phyloP scores from a whole-genome alignment of 2,888 invertebrate species.

The Chouioia cunea region DNA sequence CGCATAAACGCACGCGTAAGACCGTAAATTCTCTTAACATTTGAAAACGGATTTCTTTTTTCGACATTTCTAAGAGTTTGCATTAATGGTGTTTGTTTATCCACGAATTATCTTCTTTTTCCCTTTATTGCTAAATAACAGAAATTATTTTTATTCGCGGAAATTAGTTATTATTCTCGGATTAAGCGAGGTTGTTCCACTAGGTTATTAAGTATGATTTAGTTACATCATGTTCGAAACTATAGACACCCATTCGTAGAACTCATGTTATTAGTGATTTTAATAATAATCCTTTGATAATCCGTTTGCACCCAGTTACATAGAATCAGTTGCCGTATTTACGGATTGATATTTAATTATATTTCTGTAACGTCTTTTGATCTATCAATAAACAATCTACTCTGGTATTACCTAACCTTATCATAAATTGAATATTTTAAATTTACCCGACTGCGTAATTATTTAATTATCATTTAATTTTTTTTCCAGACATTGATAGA shows the following conservation, averaged over 20 bases:
- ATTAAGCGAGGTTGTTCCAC: not conserved
- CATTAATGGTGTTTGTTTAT: slow-evolving; percentile 3
- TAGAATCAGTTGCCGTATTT: not conserved
- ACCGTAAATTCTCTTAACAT: slow-evolving; percentile 37
- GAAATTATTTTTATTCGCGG: not conserved
- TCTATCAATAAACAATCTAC: too few relatives aligned
- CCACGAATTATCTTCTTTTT: not conserved
- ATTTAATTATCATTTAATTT: too few relatives aligned
- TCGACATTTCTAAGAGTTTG: not conserved
- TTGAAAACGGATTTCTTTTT: slow-evolving; percentile 27
- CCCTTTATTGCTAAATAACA: not conserved
- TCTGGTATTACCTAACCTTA: too few relatives aligned
- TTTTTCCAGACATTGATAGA: too few relatives aligned
- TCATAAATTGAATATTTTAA: too few relatives aligned
- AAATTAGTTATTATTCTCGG: slow-evolving; percentile 9
- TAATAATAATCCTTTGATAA: too few relatives aligned
- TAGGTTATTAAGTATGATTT: too few relatives aligned
- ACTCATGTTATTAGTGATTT: too few relatives aligned
- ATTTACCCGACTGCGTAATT: too few relatives aligned
- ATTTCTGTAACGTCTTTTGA: not conserved
- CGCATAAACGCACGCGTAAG: not conserved
- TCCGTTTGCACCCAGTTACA: not conserved
- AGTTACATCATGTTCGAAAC: too few relatives aligned
- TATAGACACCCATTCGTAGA: too few relatives aligned
- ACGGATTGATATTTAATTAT: slow-evolving; percentile 14